A percentile compares a stretch with the other conserved stretches of the same genome.
Evolutionary conservation across 2,797 vertebrate species (phyloP).

Genomic region (Parambassis ranga): DNA sequence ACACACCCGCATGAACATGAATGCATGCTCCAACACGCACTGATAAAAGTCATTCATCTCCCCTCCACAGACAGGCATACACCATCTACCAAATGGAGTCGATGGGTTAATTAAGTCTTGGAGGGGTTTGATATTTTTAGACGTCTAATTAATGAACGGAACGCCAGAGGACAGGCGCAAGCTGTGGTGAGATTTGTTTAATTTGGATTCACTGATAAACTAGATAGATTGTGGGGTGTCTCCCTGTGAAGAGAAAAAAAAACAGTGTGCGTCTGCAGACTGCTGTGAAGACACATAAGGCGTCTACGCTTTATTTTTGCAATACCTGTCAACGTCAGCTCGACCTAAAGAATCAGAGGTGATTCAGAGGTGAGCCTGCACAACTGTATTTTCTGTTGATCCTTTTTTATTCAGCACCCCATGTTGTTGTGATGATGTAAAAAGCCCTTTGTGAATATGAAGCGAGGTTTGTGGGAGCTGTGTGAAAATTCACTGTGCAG

Average conservation of each 20-base stretch:
- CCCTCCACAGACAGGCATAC: conserved; percentile 49
- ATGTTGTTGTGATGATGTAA: neutral
- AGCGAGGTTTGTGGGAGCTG: conserved; percentile 2
- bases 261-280: neutral
- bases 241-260: conserved; percentile 39
- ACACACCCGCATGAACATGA: neutral
- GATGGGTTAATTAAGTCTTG: conserved; percentile 85
- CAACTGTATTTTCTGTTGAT: neutral
- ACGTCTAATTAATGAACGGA: conserved; percentile 80
- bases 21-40: conserved; percentile 23
- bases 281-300: conserved; percentile 12
- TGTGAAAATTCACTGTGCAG: conserved; percentile 47
- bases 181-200: conserved; percentile 77
- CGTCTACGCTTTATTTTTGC: neutral
- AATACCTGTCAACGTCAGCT: conserved; percentile 1
- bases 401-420: neutral
- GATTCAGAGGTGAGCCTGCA: neutral
- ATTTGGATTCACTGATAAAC: conserved; percentile 72
- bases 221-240: conserved; percentile 43
- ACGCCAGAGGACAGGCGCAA: conserved; percentile 72
- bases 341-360: neutral
- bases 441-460: neutral
- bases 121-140: conserved; percentile 86
- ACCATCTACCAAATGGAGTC: conserved; percentile 66
- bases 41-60: conserved; percentile 65